Conservation (phyloP, 2,113 vertebrate species). For the Peromyscus leucopus region DNA sequence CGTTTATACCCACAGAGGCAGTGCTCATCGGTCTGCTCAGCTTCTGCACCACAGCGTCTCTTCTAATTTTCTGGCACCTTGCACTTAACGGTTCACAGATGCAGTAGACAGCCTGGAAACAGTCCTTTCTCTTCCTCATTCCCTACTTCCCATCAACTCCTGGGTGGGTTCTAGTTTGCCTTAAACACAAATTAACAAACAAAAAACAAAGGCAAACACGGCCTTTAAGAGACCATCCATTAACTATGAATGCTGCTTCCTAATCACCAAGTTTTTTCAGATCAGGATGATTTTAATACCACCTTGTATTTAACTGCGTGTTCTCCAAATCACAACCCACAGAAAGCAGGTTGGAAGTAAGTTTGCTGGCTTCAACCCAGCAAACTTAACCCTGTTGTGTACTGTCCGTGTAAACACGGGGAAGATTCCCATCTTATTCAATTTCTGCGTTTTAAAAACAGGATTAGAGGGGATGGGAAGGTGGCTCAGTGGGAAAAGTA, state of each 20-base stretch:
- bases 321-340: neutral
- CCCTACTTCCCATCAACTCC: neutral
- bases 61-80: neutral
- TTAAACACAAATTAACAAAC: neutral
- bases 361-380: no score
- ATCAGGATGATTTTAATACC: neutral
- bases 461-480: neutral
- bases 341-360: neutral
- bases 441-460: neutral
- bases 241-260: neutral
- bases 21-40: neutral
- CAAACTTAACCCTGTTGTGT: no score
- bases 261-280: neutral
- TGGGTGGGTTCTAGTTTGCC: neutral
- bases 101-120: neutral
- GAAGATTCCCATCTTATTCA: neutral
- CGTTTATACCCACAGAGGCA: neutral
- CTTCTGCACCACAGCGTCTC: neutral
- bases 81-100: neutral
- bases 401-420: neutral
- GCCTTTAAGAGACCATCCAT: neutral
- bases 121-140: neutral
- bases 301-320: neutral
- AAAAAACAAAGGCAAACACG: neutral
- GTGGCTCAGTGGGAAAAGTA: neutral